These are phyloP conservation scores for Apis cerana DNA, from an alignment of 1,140 invertebrate species.

Conservation along the genomic window DNA sequence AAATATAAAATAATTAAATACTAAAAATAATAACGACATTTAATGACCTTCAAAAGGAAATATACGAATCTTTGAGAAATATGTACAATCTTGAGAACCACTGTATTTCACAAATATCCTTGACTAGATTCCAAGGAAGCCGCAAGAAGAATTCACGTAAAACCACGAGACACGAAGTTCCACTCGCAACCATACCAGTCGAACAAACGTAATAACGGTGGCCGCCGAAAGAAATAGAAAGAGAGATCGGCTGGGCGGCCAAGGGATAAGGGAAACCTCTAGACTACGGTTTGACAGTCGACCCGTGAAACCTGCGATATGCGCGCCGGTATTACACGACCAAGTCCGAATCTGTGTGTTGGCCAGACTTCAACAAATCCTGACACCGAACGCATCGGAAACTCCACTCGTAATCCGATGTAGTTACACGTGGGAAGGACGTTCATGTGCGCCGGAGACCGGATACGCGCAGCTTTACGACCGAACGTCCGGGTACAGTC, in stretches of 20 bases:
- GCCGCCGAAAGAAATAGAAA: background rate
- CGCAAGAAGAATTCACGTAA: conserved; percentile 23
- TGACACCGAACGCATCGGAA: conserved; percentile 49
- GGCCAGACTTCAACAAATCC: conserved; percentile 47
- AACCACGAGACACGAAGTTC: background rate
- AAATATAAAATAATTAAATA: too few relatives aligned
- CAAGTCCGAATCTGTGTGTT: conserved; percentile 22
- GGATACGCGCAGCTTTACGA: conserved; percentile 56
- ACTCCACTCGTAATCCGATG: conserved; percentile 57
- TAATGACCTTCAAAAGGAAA: too few relatives aligned
- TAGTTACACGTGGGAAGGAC: conserved; percentile 44
- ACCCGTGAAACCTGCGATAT: conserved; percentile 55
- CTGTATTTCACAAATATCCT: too few relatives aligned
- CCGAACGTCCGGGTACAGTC: conserved; percentile 11
- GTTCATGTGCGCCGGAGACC: conserved; percentile 6
- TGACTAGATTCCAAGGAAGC: background rate
- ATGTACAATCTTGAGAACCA: too few relatives aligned
- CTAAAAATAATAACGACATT: too few relatives aligned
- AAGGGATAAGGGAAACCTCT: conserved; percentile 34
- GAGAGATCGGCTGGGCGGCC: background rate
- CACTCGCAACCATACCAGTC: background rate
- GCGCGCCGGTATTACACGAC: conserved; percentile 32
- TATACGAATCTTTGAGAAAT: too few relatives aligned
- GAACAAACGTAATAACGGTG: background rate
- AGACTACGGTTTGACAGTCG: conserved; percentile 53